Percentiles rank a stretch among this genome's conserved stretches.
phyloP scores from a whole-genome alignment of 2,113 vertebrate genomes.

The Phaethon lepturus region DNA sequence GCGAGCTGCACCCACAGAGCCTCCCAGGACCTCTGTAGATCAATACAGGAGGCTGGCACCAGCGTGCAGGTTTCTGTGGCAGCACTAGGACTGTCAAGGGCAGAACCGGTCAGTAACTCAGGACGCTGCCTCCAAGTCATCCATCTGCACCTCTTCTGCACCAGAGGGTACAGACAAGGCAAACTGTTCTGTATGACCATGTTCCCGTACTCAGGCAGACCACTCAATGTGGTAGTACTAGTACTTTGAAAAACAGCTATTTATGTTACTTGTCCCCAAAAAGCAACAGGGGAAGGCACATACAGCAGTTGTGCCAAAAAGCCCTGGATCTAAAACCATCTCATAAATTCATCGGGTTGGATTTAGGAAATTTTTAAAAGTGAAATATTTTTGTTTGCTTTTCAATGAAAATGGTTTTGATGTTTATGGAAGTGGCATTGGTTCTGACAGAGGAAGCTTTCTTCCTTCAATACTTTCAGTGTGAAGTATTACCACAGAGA shows the following conservation, averaged over 20 bases:
- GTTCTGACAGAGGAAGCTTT: background rate
- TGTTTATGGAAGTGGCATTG: background rate
- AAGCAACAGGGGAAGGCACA: background rate
- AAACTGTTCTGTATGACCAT: background rate
- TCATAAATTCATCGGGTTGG: background rate
- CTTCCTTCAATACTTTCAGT: background rate
- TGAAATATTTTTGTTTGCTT: background rate
- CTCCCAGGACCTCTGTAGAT: background rate
- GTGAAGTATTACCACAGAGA: background rate
- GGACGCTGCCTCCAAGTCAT: background rate
- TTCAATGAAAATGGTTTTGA: background rate
- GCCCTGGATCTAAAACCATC: background rate
- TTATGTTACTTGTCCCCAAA: background rate
- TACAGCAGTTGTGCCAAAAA: background rate
- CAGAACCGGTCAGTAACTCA: background rate
- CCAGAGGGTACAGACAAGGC: background rate
- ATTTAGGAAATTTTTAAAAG: background rate
- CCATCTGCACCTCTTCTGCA: background rate
- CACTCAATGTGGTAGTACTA: rapidly evolving
- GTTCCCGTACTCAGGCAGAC: background rate
- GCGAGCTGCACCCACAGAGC: background rate
- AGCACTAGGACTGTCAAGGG: background rate
- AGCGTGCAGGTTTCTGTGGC: background rate
- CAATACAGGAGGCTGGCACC: background rate
- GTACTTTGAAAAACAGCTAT: background rate